Percentiles rank a stretch among this genome's conserved stretches.
Conservation (phyloP, 2,888 invertebrate species). For the Agonum fuliginosum region DNA sequence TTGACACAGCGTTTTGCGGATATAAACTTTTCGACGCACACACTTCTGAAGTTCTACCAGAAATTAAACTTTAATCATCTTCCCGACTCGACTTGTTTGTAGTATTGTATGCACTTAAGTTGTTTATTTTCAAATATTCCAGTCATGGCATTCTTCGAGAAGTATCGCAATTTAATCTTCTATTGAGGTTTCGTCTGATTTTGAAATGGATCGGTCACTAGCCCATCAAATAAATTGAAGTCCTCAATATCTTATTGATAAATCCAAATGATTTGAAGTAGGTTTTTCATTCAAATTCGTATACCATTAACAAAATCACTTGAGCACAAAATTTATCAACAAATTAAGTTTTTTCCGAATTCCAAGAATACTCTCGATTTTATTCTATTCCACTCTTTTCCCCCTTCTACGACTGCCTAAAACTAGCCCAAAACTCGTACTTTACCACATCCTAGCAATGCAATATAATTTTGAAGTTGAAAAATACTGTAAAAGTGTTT, state of each 20-base stretch:
- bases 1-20: slow-evolving; percentile 1
- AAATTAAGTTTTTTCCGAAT: no score
- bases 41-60: neutral
- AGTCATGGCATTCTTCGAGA: neutral
- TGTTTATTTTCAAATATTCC: slow-evolving; percentile 7
- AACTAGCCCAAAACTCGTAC: no score
- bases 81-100: no score
- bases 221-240: slow-evolving; percentile 1
- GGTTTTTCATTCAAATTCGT: slow-evolving; percentile 16
- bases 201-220: neutral
- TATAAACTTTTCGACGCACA: slow-evolving; percentile 10
- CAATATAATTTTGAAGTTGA: no score
- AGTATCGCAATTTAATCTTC: neutral
- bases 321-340: no score
- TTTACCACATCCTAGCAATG: no score
- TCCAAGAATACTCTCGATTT: no score
- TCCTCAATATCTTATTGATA: neutral
- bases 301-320: no score
- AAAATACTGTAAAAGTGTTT: no score
- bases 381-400: no score
- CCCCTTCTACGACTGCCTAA: no score
- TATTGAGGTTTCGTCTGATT: neutral
- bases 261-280: neutral
- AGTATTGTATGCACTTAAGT: no score
- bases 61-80: neutral